Percentiles rank a stretch among this genome's conserved stretches.
Evolutionary conservation across 1,140 invertebrate species (phyloP).

Genomic region (Planococcus citri): DNA sequence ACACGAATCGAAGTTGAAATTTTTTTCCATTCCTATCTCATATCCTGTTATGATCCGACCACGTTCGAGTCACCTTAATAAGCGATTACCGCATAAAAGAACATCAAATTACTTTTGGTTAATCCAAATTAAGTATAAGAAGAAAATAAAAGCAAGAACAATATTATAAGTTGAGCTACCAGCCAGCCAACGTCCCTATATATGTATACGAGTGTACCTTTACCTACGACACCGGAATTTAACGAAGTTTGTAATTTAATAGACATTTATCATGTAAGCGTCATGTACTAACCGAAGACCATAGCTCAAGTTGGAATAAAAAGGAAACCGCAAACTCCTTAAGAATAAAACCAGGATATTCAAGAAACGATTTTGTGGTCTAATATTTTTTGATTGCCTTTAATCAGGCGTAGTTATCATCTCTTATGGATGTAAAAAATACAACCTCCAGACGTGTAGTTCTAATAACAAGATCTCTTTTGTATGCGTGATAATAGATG

Average conservation of each 20-base stretch:
- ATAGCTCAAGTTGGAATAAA: not conserved
- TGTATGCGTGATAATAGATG: not conserved
- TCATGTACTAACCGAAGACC: slow-evolving; percentile 8
- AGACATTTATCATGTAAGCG: slow-evolving; percentile 19
- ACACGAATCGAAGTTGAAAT: not conserved
- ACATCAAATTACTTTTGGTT: slow-evolving; percentile 17
- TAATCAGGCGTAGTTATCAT: slow-evolving; percentile 12
- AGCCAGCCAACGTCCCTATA: no score
- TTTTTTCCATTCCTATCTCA: not conserved
- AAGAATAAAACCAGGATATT: slow-evolving; percentile 17
- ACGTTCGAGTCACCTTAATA: not conserved
- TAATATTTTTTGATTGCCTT: slow-evolving; percentile 16
- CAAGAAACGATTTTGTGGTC: slow-evolving; percentile 19
- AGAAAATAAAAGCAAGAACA: slow-evolving; percentile 12
- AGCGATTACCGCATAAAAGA: slow-evolving; percentile 14
- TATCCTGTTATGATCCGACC: slow-evolving; percentile 14
- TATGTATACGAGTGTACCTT: no score
- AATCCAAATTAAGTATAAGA: slow-evolving; percentile 18
- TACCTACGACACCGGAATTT: slow-evolving; percentile 9
- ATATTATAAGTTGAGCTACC: not conserved
- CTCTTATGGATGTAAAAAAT: not conserved
- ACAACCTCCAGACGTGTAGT: not conserved
- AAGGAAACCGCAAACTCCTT: slow-evolving; percentile 16
- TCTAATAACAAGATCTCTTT: not conserved
- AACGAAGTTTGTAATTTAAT: slow-evolving; percentile 20